Evolutionary conservation across 2,113 vertebrate genomes (phyloP).

Genomic region (Embiotoca jacksoni): DNA sequence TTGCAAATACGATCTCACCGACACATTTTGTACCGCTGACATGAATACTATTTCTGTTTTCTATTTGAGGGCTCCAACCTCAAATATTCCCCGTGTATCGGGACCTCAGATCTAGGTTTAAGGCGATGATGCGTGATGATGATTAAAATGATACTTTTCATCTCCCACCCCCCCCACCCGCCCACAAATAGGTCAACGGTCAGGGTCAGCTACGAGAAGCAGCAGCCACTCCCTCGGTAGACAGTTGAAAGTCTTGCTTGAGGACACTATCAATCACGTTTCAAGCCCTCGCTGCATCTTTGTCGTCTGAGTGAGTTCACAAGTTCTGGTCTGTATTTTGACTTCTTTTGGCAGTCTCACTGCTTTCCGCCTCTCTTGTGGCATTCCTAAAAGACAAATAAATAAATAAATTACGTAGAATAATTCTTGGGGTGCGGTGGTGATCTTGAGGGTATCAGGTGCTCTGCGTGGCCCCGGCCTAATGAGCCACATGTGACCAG

Average conservation of each 20-base stretch:
- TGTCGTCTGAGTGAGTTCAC: neutral
- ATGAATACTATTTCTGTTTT: neutral
- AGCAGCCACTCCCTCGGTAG: too few species aligned
- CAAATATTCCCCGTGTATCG: neutral
- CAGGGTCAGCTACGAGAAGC: neutral
- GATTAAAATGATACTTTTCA: neutral
- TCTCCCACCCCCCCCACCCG: neutral
- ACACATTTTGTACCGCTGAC: too few species aligned
- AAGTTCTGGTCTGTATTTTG: neutral
- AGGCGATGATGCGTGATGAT: neutral
- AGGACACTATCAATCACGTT: neutral
- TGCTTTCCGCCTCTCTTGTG: neutral
- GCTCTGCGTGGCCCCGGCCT: slow-evolving; percentile 67
- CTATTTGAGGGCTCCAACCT: too few species aligned
- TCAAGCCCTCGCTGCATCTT: too few species aligned
- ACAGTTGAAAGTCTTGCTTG: neutral
- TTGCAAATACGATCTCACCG: neutral
- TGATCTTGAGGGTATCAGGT: slow-evolving; percentile 78
- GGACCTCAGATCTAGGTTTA: neutral
- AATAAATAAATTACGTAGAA: slow-evolving; percentile 54
- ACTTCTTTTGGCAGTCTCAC: slow-evolving; percentile 10
- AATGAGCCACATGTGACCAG: slow-evolving; percentile 84
- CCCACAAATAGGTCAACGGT: slow-evolving; percentile 1
- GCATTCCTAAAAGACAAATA: neutral
- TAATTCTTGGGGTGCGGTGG: slow-evolving; percentile 61